Conservation (phyloP, 2,888 invertebrate genomes). For the Carterocephalus palaemon region DNA sequence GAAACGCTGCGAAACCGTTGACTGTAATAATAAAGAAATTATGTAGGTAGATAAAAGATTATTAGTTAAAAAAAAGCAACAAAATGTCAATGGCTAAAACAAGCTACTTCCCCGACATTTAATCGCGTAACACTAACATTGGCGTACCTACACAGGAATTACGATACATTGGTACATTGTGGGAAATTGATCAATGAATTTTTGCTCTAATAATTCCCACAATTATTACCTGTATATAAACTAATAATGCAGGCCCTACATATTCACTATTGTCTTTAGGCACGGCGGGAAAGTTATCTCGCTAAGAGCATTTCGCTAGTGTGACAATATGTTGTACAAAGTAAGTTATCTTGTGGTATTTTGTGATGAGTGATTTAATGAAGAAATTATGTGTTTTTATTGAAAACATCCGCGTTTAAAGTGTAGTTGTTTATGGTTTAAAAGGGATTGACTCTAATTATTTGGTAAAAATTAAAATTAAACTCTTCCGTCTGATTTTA, state of each 20-base stretch:
- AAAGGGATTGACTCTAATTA: too few species aligned
- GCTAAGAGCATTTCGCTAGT: constrained; percentile 11
- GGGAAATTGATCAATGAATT: constrained; percentile 71
- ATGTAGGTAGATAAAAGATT: too few species aligned
- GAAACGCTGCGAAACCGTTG: too few species aligned
- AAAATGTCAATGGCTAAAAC: constrained; percentile 18
- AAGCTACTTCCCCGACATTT: constrained; percentile 24
- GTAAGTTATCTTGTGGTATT: constrained; percentile 29
- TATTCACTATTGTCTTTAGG: constrained; percentile 51
- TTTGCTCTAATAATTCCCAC: constrained; percentile 77
- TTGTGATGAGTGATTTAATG: neutral
- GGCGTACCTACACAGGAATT: constrained; percentile 40
- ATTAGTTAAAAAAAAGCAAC: too few species aligned
- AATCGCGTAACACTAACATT: constrained; percentile 22
- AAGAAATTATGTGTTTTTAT: too few species aligned
- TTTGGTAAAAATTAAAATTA: too few species aligned
- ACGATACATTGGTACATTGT: constrained; percentile 61
- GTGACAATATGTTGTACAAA: constrained; percentile 31
- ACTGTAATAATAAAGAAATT: too few species aligned
- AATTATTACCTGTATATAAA: constrained; percentile 71
- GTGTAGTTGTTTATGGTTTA: too few species aligned
- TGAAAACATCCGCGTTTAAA: too few species aligned
- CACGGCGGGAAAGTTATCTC: constrained; percentile 27
- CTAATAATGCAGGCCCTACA: constrained; percentile 49
- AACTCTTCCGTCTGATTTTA: too few species aligned